These are phyloP conservation scores for Panurus biarmicus DNA, from an alignment of 2,113 vertebrate species.

Conservation along the genomic window DNA sequence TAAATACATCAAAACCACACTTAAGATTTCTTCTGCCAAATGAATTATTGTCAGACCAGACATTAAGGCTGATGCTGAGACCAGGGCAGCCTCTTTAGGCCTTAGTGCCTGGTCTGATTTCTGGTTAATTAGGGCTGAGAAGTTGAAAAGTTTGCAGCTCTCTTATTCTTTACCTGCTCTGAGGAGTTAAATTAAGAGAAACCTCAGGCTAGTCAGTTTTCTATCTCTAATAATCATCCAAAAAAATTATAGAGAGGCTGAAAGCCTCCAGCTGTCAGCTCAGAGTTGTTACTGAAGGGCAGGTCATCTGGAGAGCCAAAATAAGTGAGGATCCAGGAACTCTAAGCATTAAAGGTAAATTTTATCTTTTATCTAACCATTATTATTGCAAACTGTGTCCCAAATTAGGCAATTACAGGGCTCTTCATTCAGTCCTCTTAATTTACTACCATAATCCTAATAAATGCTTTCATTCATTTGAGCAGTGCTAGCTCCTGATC, in stretches of 20 bases:
- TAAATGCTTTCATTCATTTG: background rate
- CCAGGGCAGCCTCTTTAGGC: background rate
- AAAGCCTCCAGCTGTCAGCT: background rate
- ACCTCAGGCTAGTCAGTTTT: background rate
- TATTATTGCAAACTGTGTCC: background rate
- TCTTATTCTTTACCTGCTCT: background rate
- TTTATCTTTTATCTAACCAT: background rate
- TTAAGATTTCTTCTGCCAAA: background rate
- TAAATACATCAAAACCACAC: background rate
- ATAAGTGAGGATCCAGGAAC: background rate
- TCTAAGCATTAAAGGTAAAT: background rate
- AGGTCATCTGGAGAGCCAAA: background rate
- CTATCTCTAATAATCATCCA: background rate
- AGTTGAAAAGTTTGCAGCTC: background rate
- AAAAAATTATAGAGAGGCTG: background rate
- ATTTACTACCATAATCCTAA: background rate
- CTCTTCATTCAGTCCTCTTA: background rate
- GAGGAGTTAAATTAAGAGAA: background rate
- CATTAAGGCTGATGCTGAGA: background rate
- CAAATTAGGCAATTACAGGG: background rate
- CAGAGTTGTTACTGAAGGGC: background rate
- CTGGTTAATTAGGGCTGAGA: background rate
- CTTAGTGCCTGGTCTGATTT: background rate
- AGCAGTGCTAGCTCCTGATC: background rate
- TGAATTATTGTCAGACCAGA: background rate